Conservation (phyloP, 2,113 vertebrate genomes). For the Dolichotis patagonum region DNA sequence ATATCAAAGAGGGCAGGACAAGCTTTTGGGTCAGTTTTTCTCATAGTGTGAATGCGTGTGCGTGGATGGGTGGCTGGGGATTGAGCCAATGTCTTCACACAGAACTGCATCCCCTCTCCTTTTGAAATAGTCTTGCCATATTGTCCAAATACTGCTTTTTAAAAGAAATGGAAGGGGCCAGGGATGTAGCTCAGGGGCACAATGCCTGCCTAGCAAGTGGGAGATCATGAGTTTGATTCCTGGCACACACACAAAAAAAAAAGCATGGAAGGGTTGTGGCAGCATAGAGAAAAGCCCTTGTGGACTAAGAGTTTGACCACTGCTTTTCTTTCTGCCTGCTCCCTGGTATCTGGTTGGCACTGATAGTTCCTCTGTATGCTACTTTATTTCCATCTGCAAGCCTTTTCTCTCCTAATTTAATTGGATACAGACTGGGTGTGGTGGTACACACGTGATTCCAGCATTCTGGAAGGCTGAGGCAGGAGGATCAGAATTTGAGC, state of each 20-base stretch:
- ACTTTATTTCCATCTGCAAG: background rate
- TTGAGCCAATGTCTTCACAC: background rate
- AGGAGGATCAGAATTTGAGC: background rate
- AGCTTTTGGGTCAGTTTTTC: background rate
- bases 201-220: too few species aligned
- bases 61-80: background rate
- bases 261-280: background rate
- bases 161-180: too few species aligned
- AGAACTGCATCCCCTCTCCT: background rate
- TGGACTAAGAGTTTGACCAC: background rate
- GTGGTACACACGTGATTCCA: background rate
- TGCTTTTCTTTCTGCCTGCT: background rate
- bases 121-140: background rate
- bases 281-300: background rate
- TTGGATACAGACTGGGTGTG: background rate
- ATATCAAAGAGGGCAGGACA: background rate
- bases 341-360: background rate
- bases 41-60: fast-evolving
- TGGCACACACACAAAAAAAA: background rate
- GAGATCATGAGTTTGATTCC: too few species aligned
- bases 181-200: too few species aligned
- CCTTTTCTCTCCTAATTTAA: background rate
- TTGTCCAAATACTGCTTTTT: background rate
- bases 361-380: background rate
- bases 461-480: background rate